phyloP scores from a whole-genome alignment of 1,140 invertebrate genomes.

The Rhagoletis zephyria region DNA sequence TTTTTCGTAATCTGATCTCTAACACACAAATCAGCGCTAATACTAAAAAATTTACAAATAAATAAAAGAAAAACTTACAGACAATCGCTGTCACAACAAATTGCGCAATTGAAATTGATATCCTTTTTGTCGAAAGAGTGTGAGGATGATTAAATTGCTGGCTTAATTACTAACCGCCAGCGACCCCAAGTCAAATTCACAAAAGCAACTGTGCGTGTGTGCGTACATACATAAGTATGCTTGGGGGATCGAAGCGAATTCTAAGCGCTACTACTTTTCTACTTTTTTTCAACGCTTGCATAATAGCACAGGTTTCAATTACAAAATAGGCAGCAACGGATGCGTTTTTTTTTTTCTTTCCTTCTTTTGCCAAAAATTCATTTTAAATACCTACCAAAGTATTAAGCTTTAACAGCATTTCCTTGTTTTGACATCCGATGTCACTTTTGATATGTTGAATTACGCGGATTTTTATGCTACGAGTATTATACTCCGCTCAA shows the following conservation, averaged over 20 bases:
- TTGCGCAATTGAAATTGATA: slow-evolving; percentile 52
- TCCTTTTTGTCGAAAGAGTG: slow-evolving; percentile 27
- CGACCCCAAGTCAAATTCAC: background rate
- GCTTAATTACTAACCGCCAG: slow-evolving; percentile 20
- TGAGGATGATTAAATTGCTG: slow-evolving; percentile 44
- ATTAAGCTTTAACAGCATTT: slow-evolving; percentile 29
- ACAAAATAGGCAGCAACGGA: slow-evolving; percentile 48
- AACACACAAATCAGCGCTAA: background rate
- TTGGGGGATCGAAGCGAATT: no score
- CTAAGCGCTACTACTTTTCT: no score
- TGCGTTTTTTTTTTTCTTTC: slow-evolving; percentile 8
- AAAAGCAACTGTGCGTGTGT: no score
- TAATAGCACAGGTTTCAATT: slow-evolving; percentile 42
- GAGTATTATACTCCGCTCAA: background rate
- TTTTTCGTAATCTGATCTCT: slow-evolving; percentile 8
- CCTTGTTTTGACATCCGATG: slow-evolving; percentile 48
- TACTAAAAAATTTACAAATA: background rate
- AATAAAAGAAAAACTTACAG: slow-evolving; percentile 14
- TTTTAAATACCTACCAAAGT: slow-evolving; percentile 5
- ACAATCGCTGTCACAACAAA: slow-evolving; percentile 47
- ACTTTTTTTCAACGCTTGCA: background rate
- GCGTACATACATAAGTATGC: no score
- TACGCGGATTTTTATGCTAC: slow-evolving; percentile 19
- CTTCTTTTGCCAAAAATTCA: background rate
- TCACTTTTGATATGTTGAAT: slow-evolving; percentile 38